These are phyloP conservation scores for Brachynemurus nebulosus DNA, from an alignment of 2,888 invertebrate genomes.

Conservation along the genomic window DNA sequence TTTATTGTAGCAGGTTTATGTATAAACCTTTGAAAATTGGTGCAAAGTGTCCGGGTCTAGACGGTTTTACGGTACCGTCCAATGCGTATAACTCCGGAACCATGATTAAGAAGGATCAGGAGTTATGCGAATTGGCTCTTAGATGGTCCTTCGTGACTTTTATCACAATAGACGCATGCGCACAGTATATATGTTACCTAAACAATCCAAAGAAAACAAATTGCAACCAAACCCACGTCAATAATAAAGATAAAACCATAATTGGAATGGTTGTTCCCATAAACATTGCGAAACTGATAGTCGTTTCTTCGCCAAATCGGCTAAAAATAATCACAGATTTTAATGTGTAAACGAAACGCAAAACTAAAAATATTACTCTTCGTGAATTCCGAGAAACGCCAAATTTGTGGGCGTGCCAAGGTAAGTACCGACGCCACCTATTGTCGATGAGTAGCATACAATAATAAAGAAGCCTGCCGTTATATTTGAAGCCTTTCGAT, in stretches of 20 bases:
- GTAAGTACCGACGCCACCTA: constrained; percentile 41
- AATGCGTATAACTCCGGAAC: too few relatives aligned
- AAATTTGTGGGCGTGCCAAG: constrained; percentile 68
- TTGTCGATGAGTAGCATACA: constrained; percentile 65
- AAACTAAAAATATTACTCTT: constrained; percentile 43
- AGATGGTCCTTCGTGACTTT: too few relatives aligned
- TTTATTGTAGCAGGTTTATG: too few relatives aligned
- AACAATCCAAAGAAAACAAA: constrained; percentile 67
- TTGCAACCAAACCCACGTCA: constrained; percentile 68
- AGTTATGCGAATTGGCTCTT: too few relatives aligned
- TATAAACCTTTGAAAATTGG: too few relatives aligned
- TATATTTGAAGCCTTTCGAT: constrained; percentile 51
- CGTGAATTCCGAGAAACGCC: constrained; percentile 66
- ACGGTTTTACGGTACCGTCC: too few relatives aligned
- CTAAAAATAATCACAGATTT: too few relatives aligned
- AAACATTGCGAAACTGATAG: constrained; percentile 72
- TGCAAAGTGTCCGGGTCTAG: too few relatives aligned
- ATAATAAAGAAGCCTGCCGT: constrained; percentile 67
- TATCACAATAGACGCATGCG: too few relatives aligned
- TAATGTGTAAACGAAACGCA: too few relatives aligned
- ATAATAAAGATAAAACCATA: constrained; percentile 63
- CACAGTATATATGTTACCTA: too few relatives aligned
- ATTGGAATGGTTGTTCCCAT: constrained; percentile 76
- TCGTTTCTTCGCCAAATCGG: constrained; percentile 41
- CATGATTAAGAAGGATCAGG: too few relatives aligned